Conservation (phyloP, 1,140 invertebrate genomes). For the Uloborus diversus region DNA sequence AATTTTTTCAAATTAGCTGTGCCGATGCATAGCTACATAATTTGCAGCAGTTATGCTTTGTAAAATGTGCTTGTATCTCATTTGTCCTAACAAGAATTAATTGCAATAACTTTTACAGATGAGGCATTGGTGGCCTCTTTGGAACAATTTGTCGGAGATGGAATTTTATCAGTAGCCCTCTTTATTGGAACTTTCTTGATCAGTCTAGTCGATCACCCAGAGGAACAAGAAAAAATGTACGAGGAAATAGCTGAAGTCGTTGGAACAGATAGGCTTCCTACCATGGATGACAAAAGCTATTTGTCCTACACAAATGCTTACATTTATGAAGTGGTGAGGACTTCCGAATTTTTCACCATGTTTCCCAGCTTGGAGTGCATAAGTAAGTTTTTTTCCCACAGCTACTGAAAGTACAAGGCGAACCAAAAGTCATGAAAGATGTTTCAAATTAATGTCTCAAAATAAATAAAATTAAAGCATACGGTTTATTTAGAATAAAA, state of each 20-base stretch:
- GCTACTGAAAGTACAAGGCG: too few species aligned
- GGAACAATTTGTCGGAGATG: conserved; percentile 20
- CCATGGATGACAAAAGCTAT: conserved; percentile 34
- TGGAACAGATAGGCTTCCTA: not conserved
- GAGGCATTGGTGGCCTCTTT: not conserved
- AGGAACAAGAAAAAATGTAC: conserved; percentile 32
- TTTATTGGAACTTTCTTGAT: not conserved
- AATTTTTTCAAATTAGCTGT: too few species aligned
- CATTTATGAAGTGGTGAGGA: conserved; percentile 5
- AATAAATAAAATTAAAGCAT: too few species aligned
- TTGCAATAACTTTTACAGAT: too few species aligned
- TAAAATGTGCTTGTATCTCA: too few species aligned
- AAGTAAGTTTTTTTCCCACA: conserved; percentile 13
- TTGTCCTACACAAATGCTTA: conserved; percentile 24
- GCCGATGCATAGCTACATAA: too few species aligned
- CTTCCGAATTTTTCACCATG: not conserved
- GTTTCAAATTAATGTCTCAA: too few species aligned
- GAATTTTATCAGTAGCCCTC: not conserved
- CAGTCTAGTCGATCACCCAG: not conserved
- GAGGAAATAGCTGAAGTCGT: not conserved
- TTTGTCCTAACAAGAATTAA: too few species aligned
- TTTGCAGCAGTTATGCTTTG: too few species aligned
- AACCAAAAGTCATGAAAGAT: too few species aligned
- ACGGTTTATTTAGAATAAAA: too few species aligned
- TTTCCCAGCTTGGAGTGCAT: not conserved